These are phyloP conservation scores for Callipepla californica DNA, from an alignment of 2,113 vertebrate genomes.

Conservation along the genomic window DNA sequence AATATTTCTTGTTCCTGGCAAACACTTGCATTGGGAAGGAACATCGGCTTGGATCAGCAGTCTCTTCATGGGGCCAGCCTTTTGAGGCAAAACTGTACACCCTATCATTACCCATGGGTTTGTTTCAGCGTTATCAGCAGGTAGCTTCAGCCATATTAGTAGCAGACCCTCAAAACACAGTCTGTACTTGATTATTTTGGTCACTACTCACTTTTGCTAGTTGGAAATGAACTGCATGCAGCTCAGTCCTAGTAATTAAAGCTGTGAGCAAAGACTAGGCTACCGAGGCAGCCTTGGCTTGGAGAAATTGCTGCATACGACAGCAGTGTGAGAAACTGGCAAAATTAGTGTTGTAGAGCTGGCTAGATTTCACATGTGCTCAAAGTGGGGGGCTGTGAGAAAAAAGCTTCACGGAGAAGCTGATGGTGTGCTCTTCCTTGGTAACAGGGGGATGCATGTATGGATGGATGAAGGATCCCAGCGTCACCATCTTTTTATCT, in stretches of 20 bases:
- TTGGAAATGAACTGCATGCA: not conserved
- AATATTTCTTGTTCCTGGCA: not conserved
- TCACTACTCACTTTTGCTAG: not conserved
- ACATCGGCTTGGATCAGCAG: not conserved
- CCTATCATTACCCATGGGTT: not conserved
- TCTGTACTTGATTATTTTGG: not conserved
- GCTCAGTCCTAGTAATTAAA: not conserved
- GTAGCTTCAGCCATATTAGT: not conserved
- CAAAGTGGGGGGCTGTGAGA: not conserved
- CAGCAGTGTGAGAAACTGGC: not conserved
- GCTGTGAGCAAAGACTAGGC: not conserved
- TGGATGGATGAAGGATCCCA: not conserved
- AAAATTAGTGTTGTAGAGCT: not conserved
- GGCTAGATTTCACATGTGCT: not conserved
- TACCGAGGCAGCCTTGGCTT: not conserved
- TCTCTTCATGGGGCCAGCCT: not conserved
- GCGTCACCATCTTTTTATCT: not conserved
- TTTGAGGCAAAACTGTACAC: not conserved
- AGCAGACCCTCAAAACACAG: not conserved
- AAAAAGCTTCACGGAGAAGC: not conserved
- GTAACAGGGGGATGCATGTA: not conserved
- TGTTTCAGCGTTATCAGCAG: not conserved
- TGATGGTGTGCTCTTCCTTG: not conserved
- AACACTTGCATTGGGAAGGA: not conserved
- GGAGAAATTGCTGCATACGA: not conserved